Evolutionary conservation across 2,113 vertebrate species (phyloP), one percentile per base, ranked within the genome.

Genomic region (Chlamydotis undulata): DNA sequence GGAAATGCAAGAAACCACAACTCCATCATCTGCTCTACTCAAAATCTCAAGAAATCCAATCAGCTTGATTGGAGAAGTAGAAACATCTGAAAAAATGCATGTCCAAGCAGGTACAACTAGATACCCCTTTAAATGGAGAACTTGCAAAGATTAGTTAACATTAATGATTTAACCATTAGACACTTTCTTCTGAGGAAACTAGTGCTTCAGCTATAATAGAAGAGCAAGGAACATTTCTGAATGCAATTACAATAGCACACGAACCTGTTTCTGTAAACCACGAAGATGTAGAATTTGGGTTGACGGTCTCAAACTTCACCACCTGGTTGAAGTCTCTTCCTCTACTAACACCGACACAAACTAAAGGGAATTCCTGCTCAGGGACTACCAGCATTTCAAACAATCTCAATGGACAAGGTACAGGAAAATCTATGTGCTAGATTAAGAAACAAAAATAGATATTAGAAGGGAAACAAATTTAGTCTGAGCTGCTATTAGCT

Each of bases 341-440:
- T 98, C 98, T 99, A 59, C 98, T 99, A 97, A 99, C 99, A 17
- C 99, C 99, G 18, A 99, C 99, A 82, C 99, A 99, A 96, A 99
- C 99, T 81, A 99, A 98, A 26, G 99, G 99, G 96, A 99, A 99
- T 74, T 99, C 99, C 85, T 99, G 99, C 87, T 99, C 99, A 0
- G 99, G 99, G 31, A 99, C 99, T 90, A 99, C 99, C 98, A 99
- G 96, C 99, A 99, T 99, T 98, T 99, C 99, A 96, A 99, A 99
- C 92, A 99, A 97, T 87, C 99, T 98, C 95, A 99, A 96, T 1
- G 99, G 99, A 97, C 99, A 99, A 1, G 99, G 99, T 93, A 99
- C 97, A 41, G 99, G 99, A 95, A 99, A 99, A 93, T 99, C 99
- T 96, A 99, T 99, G 97, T 98, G 99, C 99, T 99, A 91, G 45